These are phyloP conservation scores for Rotaria macrura DNA, from an alignment of 2,888 invertebrate genomes.

Conservation along the genomic window DNA sequence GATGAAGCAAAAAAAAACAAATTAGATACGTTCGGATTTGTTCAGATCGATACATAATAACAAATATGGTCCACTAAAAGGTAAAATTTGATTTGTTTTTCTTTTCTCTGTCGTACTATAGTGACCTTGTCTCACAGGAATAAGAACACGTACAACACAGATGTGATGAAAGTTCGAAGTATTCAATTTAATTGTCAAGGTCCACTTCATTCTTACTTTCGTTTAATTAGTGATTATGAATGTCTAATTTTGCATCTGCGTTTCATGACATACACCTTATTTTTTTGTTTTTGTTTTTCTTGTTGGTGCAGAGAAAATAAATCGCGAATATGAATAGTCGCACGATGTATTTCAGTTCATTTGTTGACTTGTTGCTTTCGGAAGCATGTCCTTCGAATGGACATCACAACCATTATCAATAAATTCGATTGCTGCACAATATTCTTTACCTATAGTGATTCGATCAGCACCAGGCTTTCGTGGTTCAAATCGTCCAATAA, in stretches of 20 bases:
- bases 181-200: neutral
- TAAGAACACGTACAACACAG: neutral
- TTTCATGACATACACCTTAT: neutral
- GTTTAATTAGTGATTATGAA: neutral
- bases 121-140: neutral
- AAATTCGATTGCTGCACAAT: neutral
- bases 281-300: neutral
- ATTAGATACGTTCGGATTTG: too few relatives aligned
- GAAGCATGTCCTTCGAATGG: neutral
- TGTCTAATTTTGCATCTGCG: too few relatives aligned
- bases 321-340: neutral
- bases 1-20: too few relatives aligned
- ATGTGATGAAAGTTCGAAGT: neutral
- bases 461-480: neutral
- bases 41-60: too few relatives aligned
- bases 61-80: too few relatives aligned
- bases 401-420: neutral
- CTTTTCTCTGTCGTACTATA: too few relatives aligned
- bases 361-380: neutral
- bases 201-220: neutral
- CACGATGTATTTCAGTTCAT: neutral
- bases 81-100: too few relatives aligned
- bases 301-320: too few relatives aligned
- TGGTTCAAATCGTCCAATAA: neutral
- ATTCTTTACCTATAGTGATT: neutral